A percentile compares a stretch with the other conserved stretches of the same genome.
phyloP scores from a whole-genome alignment of 2,888 invertebrate species.

The Cancer borealis region DNA sequence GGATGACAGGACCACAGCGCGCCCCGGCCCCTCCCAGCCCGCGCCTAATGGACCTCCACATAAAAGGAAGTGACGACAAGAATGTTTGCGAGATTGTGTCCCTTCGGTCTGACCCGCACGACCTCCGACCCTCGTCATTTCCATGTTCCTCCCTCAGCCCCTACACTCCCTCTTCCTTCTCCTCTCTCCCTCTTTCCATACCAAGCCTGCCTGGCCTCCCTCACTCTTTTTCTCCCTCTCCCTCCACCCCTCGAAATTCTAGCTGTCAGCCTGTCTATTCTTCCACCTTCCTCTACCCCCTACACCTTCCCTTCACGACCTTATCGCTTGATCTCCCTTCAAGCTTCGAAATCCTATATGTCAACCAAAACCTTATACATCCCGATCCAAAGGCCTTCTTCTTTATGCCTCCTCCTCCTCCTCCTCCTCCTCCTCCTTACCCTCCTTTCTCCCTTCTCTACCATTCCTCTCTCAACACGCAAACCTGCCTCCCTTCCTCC shows the following conservation, averaged over 20 bases:
- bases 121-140: conserved; percentile 45
- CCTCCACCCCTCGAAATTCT: not conserved
- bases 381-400: not conserved
- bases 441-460: not conserved
- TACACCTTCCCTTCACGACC: conserved; percentile 17
- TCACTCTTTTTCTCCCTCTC: not conserved
- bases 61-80: conserved; percentile 56
- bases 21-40: conserved; percentile 25
- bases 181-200: not conserved
- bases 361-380: conserved; percentile 17
- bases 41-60: conserved; percentile 51
- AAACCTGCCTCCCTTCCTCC: not conserved
- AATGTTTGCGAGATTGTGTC: conserved; percentile 58
- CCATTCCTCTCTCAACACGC: not conserved
- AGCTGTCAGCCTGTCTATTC: conserved; percentile 4
- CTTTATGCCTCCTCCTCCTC: not conserved
- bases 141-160: conserved; percentile 30
- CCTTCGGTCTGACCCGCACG: conserved; percentile 33
- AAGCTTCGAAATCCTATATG: conserved; percentile 29
- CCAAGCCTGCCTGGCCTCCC: not conserved
- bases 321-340: conserved; percentile 33
- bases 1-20: conserved; percentile 34
- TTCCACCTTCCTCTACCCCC: not conserved
- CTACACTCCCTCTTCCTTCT: not conserved
- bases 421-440: not conserved